phyloP scores from a whole-genome alignment of 2,888 invertebrate species.

The Stenotaenia linearis region DNA sequence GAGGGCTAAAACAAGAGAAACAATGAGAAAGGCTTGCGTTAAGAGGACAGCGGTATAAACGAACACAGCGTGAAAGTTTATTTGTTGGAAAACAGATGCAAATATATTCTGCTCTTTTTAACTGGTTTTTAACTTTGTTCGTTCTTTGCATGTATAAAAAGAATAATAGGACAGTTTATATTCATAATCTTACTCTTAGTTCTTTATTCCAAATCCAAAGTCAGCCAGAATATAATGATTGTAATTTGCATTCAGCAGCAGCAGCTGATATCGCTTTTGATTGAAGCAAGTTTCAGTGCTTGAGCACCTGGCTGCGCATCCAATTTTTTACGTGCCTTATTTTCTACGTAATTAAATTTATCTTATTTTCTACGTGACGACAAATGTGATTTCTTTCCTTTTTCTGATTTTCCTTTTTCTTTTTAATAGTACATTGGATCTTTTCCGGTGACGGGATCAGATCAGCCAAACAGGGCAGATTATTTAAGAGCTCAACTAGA shows the following conservation, averaged over 20 bases:
- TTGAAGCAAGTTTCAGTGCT: background rate
- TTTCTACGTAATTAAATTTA: background rate
- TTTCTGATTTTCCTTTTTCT: conserved; percentile 26
- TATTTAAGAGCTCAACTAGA: conserved; percentile 54
- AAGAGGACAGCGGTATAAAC: too few relatives aligned
- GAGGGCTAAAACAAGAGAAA: background rate
- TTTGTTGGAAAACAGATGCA: background rate
- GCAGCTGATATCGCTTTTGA: conserved; percentile 9
- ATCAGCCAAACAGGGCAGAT: conserved; percentile 59
- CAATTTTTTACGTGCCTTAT: background rate
- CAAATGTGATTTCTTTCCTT: background rate
- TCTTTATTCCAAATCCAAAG: background rate
- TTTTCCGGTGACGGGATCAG: conserved; percentile 66
- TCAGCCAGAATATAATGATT: background rate
- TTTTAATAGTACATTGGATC: conserved; percentile 64
- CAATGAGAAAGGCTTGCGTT: too few relatives aligned
- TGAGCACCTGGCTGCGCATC: background rate
- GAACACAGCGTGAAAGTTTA: background rate
- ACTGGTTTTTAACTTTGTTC: conserved; percentile 6
- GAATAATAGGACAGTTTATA: background rate
- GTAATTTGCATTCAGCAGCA: conserved; percentile 8
- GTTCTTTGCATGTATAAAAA: background rate
- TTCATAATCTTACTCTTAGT: background rate
- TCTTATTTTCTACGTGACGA: background rate
- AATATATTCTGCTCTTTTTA: background rate